These are phyloP conservation scores for Euwallacea similis DNA, from an alignment of 1,140 invertebrate genomes.

Conservation along the genomic window DNA sequence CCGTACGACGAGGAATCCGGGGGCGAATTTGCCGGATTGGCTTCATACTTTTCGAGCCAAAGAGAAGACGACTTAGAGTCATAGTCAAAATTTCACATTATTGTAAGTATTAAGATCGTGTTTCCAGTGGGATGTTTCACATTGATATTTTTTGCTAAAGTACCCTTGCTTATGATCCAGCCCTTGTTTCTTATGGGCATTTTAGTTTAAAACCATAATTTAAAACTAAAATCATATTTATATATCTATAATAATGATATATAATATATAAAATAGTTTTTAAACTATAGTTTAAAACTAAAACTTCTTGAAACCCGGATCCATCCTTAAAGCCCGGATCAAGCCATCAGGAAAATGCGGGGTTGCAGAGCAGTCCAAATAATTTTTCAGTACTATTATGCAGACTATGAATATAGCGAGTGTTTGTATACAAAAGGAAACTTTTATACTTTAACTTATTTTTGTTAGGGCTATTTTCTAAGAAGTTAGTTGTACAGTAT, in stretches of 20 bases:
- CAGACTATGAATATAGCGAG: neutral
- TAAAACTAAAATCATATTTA: neutral
- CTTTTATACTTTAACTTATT: conserved; percentile 3
- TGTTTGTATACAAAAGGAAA: neutral
- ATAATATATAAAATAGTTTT: too few species aligned
- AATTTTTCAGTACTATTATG: neutral
- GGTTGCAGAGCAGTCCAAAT: neutral
- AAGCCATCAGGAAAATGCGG: neutral
- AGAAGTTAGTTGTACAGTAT: conserved; percentile 9
- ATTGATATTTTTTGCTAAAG: neutral
- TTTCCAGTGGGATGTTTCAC: neutral
- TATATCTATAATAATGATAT: too few species aligned
- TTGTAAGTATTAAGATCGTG: neutral
- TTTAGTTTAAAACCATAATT: neutral
- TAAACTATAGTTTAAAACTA: too few species aligned
- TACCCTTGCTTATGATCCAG: neutral
- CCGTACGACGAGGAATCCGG: conserved; percentile 59
- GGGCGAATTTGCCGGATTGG: conserved; percentile 78
- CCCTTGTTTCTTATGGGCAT: neutral
- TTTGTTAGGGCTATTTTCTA: conserved; percentile 4
- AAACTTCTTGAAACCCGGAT: too few species aligned
- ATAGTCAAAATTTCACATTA: conserved; percentile 37
- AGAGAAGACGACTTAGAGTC: conserved; percentile 67
- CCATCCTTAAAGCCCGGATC: neutral
- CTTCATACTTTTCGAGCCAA: conserved; percentile 87